Conservation (phyloP, 1,140 invertebrate genomes). For the Octopus bimaculoides region DNA sequence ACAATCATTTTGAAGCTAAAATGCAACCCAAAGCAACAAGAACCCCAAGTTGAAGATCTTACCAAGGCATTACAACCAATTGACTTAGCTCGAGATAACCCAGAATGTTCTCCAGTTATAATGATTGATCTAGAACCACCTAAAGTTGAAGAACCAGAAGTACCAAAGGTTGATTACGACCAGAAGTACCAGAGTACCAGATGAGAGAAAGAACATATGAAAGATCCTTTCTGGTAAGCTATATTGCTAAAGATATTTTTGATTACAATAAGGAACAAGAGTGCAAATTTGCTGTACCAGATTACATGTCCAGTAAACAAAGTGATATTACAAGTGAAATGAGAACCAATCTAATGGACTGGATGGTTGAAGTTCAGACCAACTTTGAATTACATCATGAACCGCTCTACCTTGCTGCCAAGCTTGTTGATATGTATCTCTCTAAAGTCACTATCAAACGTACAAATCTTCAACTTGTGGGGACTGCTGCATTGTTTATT, state of each 20-base stretch:
- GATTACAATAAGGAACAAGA: conserved; percentile 86
- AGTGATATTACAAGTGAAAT: conserved; percentile 75
- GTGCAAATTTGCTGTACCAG: conserved; percentile 68
- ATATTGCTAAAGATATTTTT: conserved; percentile 91
- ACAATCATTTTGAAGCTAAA: no score
- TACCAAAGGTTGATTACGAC: no score
- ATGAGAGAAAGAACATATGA: conserved; percentile 75
- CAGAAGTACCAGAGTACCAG: no score
- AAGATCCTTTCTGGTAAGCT: conserved; percentile 80
- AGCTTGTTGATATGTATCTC: conserved; percentile 89
- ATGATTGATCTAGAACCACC: no score
- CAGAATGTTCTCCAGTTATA: no score
- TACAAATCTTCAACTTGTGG: conserved; percentile 79
- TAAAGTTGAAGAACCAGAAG: no score
- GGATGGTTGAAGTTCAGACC: conserved; percentile 96
- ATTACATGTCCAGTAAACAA: conserved; percentile 77
- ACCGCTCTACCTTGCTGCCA: conserved; percentile 93
- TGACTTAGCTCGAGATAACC: no score
- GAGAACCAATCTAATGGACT: conserved; percentile 90
- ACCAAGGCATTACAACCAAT: no score
- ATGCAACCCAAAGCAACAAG: no score
- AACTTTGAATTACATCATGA: conserved; percentile 98
- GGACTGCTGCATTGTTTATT: conserved; percentile 87
- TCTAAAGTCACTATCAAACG: conserved; percentile 59
- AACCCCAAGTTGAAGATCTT: no score